These are phyloP conservation scores for Campoplex capitator DNA, from an alignment of 2,888 invertebrate species.

Conservation along the genomic window DNA sequence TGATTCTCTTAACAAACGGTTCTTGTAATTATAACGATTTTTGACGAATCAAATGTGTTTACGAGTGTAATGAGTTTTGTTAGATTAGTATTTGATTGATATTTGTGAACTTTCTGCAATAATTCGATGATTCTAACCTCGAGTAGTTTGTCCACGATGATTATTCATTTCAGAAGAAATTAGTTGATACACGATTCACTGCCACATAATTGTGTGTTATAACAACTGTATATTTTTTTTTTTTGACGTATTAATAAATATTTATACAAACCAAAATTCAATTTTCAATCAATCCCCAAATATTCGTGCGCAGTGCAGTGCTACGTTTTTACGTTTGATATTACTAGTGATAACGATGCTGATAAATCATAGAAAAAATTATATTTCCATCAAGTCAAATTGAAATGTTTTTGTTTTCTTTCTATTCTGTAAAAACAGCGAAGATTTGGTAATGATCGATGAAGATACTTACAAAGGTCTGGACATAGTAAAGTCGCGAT, in stretches of 20 bases:
- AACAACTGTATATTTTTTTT: not conserved
- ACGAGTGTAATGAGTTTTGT: not conserved
- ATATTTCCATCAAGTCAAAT: not conserved
- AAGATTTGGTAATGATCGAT: conserved; percentile 90
- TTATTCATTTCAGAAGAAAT: not conserved
- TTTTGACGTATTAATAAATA: not conserved
- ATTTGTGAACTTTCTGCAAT: not conserved
- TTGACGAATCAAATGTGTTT: not conserved
- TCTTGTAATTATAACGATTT: not conserved
- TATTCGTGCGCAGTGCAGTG: not conserved
- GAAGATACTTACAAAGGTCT: conserved; percentile 90
- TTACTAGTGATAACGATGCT: not conserved
- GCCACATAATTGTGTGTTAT: not conserved
- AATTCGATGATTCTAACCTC: conserved; percentile 4
- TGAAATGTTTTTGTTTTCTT: conserved; percentile 7
- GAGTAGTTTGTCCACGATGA: not conserved
- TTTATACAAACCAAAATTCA: not conserved
- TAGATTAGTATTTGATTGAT: not conserved
- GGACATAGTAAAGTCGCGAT: conserved; percentile 90
- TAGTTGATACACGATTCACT: not conserved
- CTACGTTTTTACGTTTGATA: not conserved
- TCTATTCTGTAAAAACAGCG: conserved; percentile 84
- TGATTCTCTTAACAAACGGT: not conserved
- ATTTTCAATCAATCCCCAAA: not conserved
- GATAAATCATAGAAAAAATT: not conserved